These are phyloP conservation scores for Drosophila stalkeri DNA, from an alignment of 2,888 invertebrate species.

Conservation along the genomic window DNA sequence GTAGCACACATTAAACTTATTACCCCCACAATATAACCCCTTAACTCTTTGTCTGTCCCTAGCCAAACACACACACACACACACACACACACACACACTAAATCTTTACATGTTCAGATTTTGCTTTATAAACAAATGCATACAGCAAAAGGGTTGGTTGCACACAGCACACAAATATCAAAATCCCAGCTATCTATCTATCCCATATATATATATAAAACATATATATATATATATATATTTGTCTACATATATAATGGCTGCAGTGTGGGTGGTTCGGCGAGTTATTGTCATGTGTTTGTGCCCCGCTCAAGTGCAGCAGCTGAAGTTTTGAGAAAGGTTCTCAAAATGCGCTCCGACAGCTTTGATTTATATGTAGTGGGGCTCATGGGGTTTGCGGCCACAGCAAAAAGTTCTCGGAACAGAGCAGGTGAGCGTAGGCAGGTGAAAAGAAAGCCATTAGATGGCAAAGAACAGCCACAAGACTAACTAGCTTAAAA, in stretches of 20 bases:
- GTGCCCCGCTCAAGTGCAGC: conserved; percentile 42
- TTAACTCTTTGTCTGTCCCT: conserved; percentile 8
- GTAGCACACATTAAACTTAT: conserved; percentile 81
- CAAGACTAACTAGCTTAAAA: conserved; percentile 28
- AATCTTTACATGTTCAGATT: conserved; percentile 64
- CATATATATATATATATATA: conserved; percentile 5
- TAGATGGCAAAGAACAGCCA: conserved; percentile 22
- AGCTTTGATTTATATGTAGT: conserved; percentile 65
- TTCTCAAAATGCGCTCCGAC: conserved; percentile 58
- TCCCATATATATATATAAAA: conserved; percentile 6
- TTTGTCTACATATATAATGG: conserved; percentile 16
- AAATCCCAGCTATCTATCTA: conserved; percentile 53
- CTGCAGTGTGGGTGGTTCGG: conserved; percentile 60
- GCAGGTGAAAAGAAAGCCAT: conserved; percentile 25
- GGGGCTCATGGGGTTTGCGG: conserved; percentile 42
- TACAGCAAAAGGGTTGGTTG: conserved; percentile 80
- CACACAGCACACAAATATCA: conserved; percentile 55
- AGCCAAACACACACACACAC: conserved; percentile 12
- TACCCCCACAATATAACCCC: conserved; percentile 49
- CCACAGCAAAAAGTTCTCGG: conserved; percentile 14
- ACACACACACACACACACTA: conserved; percentile 41
- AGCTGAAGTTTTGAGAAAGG: conserved; percentile 62
- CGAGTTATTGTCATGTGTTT: conserved; percentile 54
- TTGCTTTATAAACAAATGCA: conserved; percentile 62
- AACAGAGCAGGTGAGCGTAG: conserved; percentile 45